Evolutionary conservation across 2,888 invertebrate genomes (phyloP).

Genomic region (Andrena dorsata): DNA sequence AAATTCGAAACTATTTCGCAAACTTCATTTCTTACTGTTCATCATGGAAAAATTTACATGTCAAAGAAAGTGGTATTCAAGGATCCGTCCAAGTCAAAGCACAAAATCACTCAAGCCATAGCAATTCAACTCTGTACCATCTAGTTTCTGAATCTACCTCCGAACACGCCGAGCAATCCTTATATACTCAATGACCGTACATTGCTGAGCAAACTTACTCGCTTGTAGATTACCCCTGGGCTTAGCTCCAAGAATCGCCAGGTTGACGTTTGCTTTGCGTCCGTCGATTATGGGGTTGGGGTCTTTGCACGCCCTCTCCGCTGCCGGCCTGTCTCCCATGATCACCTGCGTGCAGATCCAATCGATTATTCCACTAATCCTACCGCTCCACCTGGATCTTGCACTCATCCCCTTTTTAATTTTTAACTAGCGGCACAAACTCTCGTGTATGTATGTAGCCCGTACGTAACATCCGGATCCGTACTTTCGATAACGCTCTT

Average conservation of each 20-base stretch:
- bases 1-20: neutral
- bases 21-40: neutral
- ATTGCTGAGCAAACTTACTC: constrained; percentile 86
- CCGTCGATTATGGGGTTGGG: constrained; percentile 99
- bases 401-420: constrained; percentile 10
- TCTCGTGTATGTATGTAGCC: neutral
- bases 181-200: constrained; percentile 26
- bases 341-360: constrained; percentile 91
- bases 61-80: neutral
- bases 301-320: constrained; percentile 98
- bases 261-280: constrained; percentile 98
- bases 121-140: constrained; percentile 14
- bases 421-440: neutral
- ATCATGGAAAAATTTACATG: neutral
- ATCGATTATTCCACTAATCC: constrained; percentile 63
- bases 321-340: constrained; percentile 97
- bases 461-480: neutral
- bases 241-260: constrained; percentile 98
- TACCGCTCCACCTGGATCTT: constrained; percentile 55
- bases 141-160: constrained; percentile 18
- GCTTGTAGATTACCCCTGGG: constrained; percentile 95
- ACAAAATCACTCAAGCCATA: constrained; percentile 15
- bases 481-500: neutral
- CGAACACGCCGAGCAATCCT: constrained; percentile 17
- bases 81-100: constrained; percentile 10